phyloP scores from a whole-genome alignment of 2,888 invertebrate species.

The Salpingus planirostris region DNA sequence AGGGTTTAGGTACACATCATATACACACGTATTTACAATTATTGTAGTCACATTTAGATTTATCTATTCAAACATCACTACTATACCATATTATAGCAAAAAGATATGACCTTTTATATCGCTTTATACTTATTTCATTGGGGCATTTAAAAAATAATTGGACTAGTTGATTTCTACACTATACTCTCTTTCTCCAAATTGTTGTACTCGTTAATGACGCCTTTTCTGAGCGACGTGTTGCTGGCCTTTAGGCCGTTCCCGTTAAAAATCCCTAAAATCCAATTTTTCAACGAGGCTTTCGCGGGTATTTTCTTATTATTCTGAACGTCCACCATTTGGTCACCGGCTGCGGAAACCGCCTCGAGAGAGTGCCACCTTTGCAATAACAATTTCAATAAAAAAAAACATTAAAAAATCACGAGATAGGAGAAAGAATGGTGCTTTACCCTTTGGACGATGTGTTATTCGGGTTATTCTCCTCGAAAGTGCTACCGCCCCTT shows the following conservation, averaged over 20 bases:
- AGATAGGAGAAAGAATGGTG: constrained; percentile 1
- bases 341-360: constrained; percentile 45
- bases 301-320: no score
- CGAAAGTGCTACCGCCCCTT: constrained; percentile 31
- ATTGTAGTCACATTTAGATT: no score
- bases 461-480: constrained; percentile 35
- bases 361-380: constrained; percentile 69
- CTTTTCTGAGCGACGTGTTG: constrained; percentile 49
- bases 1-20: no score
- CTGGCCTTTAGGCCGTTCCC: constrained; percentile 62
- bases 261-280: constrained; percentile 68
- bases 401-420: no score
- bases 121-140: no score
- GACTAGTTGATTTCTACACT: no score
- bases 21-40: no score
- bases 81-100: no score
- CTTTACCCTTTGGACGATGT: constrained; percentile 27
- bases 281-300: constrained; percentile 59
- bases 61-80: no score
- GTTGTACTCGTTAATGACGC: constrained; percentile 46
- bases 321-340: constrained; percentile 36
- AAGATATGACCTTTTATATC: no score
- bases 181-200: constrained; percentile 52
- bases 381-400: constrained; percentile 5
- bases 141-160: no score